These are phyloP conservation scores for Campylomormyrus numenius DNA, from an alignment of 2,113 vertebrate species.

Conservation along the genomic window DNA sequence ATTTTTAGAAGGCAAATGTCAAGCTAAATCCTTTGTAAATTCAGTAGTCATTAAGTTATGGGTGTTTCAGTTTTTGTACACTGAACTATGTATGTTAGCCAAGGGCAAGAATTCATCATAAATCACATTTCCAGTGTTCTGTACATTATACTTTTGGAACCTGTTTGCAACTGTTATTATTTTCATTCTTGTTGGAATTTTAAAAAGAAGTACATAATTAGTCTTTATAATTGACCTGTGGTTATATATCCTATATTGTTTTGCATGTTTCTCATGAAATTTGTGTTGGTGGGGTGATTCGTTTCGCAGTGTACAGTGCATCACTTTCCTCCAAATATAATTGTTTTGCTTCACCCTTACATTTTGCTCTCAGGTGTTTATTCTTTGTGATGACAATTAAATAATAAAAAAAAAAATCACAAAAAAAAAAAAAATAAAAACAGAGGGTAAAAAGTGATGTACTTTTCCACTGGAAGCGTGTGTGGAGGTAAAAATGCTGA, in stretches of 20 bases:
- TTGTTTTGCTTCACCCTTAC: constrained; percentile 40
- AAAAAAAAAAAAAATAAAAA: constrained; percentile 25
- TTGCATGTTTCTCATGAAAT: background rate
- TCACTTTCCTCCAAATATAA: constrained; percentile 24
- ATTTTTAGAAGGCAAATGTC: background rate
- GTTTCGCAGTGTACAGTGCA: background rate
- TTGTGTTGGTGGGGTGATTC: background rate
- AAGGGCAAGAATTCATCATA: background rate
- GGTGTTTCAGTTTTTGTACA: background rate
- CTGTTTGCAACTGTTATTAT: background rate
- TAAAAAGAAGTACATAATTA: background rate
- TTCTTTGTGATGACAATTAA: constrained; percentile 39
- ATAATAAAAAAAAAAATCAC: constrained; percentile 19
- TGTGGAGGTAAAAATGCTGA: constrained; percentile 19
- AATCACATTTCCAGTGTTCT: background rate
- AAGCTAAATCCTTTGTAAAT: background rate
- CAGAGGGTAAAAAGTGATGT: constrained; percentile 32
- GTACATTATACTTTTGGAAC: background rate
- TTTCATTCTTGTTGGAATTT: background rate
- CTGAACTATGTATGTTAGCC: background rate
- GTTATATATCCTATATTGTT: background rate
- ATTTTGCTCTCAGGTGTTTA: constrained; percentile 25
- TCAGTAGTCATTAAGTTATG: background rate
- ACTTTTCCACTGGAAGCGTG: constrained; percentile 35
- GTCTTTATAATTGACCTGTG: background rate